Evolutionary conservation across 2,888 invertebrate species (phyloP), one percentile per base, ranked within the genome.

Genomic region (Leptinotarsa peninsularis): DNA sequence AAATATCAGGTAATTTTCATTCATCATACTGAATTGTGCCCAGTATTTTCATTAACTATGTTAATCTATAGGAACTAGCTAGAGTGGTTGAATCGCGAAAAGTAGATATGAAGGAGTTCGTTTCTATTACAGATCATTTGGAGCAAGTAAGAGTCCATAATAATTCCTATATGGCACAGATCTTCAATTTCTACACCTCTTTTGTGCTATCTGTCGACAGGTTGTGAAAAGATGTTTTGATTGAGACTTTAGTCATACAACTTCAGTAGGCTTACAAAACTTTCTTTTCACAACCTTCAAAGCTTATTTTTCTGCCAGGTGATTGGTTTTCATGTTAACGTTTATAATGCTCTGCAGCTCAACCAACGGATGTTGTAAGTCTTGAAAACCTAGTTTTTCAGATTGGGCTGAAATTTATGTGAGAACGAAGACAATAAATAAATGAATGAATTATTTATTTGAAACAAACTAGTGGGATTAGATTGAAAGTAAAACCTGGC

Each of bases 1-100:
- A 95, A 94, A 88, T 98, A 96, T 88, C 96, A 96, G 93, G 96
- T 95, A 90, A 88, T 88, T 84, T 50, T 27, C 43, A 43, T 43
- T 43, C 2, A 43, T 43, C 10, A 3, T 43, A 10, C 13, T 43
- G 43, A 43, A 10, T 43, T 43, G 3, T 56, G 15, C 58, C 7
- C 23, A 43, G 50, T 18, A 10, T 56, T 63, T 63, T 71, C 43
- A 66, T 49, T 66, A 23, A 49, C 75, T 75, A 63, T 67, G 60
- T 74, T 78, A 23, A 56, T 79, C 76, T 79, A 89, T 92, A 95
- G 94, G 94, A 93, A 88, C 92, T 94, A 88, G 90, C 91, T 91
- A 94, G 92, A 91, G 89, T 91, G 88, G 91, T 93, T 89, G 93
- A 94, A 89, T 91, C 91, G 86, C 92, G 92, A 87, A 92, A 91